phyloP scores from a whole-genome alignment of 2,888 invertebrate species.

The Drosophila pullipes region DNA sequence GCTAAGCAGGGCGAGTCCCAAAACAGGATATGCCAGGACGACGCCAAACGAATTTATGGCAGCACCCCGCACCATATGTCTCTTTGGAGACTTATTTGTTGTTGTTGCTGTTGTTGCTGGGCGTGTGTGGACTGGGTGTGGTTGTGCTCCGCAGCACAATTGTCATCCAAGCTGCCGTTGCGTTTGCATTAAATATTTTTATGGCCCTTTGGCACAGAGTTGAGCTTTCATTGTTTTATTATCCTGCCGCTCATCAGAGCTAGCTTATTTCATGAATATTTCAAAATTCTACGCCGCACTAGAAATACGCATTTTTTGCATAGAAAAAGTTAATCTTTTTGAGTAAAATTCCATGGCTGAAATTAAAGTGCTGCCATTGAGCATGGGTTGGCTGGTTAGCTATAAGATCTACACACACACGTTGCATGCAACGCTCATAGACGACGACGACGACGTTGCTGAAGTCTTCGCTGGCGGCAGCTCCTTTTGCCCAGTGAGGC shows the following conservation, averaged over 20 bases:
- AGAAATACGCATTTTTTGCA: conserved; percentile 57
- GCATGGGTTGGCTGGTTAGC: conserved; percentile 11
- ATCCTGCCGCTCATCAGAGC: conserved; percentile 59
- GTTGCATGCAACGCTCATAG: conserved; percentile 63
- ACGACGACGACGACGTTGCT: conserved; percentile 5
- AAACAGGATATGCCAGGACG: conserved; percentile 41
- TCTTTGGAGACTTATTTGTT: conserved; percentile 75
- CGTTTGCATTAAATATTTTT: conserved; percentile 80
- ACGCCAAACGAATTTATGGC: conserved; percentile 74
- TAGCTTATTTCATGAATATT: conserved; percentile 72
- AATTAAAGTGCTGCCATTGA: conserved; percentile 64
- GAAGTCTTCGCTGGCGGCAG: conserved; percentile 27
- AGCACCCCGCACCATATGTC: conserved; percentile 65
- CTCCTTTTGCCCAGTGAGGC: conserved; percentile 40
- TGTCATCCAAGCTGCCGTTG: conserved; percentile 53
- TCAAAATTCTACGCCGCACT: conserved; percentile 63
- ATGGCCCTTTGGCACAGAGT: conserved; percentile 59
- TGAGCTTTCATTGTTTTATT: conserved; percentile 78
- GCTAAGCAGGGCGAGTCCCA: conserved; percentile 22
- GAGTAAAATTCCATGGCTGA: conserved; percentile 68
- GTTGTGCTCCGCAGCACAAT: conserved; percentile 50
- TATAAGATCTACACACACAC: conserved; percentile 31
- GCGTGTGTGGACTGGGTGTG: conserved; percentile 14
- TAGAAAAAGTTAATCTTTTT: conserved; percentile 77
- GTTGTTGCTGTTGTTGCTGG: background rate